Evolutionary conservation across 2,888 invertebrate species (phyloP).

Genomic region (Macaria notata): DNA sequence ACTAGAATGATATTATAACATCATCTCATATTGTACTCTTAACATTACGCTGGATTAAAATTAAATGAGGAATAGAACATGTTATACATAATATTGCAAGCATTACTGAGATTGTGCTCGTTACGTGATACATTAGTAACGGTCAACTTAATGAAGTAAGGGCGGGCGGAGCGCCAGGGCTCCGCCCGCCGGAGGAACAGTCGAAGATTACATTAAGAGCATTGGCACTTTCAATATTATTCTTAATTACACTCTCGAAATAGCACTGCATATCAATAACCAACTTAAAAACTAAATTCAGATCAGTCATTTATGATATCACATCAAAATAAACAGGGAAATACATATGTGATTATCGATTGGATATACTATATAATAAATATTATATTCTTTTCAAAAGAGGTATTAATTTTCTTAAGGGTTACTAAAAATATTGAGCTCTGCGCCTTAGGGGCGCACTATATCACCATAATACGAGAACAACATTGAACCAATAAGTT

Average conservation of each 20-base stretch:
- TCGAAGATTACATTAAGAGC: constrained; percentile 82
- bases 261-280: constrained; percentile 82
- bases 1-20: constrained; percentile 80
- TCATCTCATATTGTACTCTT: constrained; percentile 83
- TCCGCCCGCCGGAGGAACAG: constrained; percentile 65
- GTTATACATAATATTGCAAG: constrained; percentile 80
- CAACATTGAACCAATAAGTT: constrained; percentile 79
- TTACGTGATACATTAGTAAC: constrained; percentile 68
- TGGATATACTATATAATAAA: constrained; percentile 77
- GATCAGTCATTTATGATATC: constrained; percentile 84
- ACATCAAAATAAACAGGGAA: constrained; percentile 84
- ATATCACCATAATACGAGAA: constrained; percentile 81
- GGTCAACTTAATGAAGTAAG: constrained; percentile 64
- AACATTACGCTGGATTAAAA: constrained; percentile 79
- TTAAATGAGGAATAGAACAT: constrained; percentile 73
- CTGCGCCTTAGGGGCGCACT: constrained; percentile 75
- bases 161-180: constrained; percentile 28
- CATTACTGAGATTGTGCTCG: constrained; percentile 82
- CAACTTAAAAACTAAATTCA: constrained; percentile 84
- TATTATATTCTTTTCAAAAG: constrained; percentile 80
- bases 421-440: constrained; percentile 83
- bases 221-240: constrained; percentile 83
- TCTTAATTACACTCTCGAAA: constrained; percentile 80
- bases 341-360: constrained; percentile 81
- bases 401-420: constrained; percentile 83